Evolutionary conservation across 1,140 invertebrate genomes (phyloP).

Genomic region (Rhysida immarginata): DNA sequence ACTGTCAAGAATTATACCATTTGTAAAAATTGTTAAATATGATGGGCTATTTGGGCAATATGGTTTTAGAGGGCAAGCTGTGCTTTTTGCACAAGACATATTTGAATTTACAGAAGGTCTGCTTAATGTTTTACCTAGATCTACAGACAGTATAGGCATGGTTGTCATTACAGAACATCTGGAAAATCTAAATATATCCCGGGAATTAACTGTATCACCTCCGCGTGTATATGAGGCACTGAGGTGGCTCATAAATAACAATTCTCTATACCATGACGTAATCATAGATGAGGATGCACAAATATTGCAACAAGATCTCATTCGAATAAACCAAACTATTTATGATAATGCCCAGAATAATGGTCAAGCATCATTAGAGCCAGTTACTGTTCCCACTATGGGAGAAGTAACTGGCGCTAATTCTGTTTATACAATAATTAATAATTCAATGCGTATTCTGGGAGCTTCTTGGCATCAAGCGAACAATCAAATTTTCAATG

Average conservation of each 20-base stretch:
- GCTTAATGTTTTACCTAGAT: conserved; percentile 1
- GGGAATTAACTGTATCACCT: conserved; percentile 8
- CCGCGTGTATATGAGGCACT: conserved; percentile 5
- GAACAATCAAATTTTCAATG: conserved; percentile 7
- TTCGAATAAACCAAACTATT: background rate
- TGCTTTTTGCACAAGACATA: conserved; percentile 4
- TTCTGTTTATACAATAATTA: conserved; percentile 1
- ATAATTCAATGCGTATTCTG: conserved; percentile 7
- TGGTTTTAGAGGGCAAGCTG: conserved; percentile 12
- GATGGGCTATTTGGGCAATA: conserved; percentile 10
- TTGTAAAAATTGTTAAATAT: conserved; percentile 12
- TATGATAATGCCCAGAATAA: too few relatives aligned
- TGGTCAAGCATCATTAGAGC: background rate
- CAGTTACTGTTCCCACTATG: background rate
- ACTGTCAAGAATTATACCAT: conserved; percentile 9
- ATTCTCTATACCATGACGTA: conserved; percentile 13
- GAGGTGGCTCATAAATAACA: conserved; percentile 8
- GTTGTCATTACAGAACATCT: conserved; percentile 11
- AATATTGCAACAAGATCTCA: conserved; percentile 2
- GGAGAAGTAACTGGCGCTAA: background rate
- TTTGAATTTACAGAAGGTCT: conserved; percentile 2
- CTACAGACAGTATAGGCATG: background rate
- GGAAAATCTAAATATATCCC: conserved; percentile 6
- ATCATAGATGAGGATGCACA: too few relatives aligned
- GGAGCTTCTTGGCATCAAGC: conserved; percentile 8